phyloP scores from a whole-genome alignment of 2,797 vertebrate genomes.

The Balearica regulorum region DNA sequence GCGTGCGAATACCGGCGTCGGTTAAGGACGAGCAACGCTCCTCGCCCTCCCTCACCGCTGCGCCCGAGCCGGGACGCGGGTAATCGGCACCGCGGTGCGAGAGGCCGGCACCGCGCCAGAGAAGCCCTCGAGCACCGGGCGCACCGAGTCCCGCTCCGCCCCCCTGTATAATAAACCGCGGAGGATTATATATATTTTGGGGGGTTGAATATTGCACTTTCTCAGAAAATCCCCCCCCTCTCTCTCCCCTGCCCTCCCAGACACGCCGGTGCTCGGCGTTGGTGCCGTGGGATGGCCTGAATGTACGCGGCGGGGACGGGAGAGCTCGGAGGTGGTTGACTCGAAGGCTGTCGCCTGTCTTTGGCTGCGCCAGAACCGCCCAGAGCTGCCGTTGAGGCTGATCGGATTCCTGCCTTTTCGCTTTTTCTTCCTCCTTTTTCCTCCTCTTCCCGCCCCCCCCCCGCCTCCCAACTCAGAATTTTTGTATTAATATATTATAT shows the following conservation, averaged over 20 bases:
- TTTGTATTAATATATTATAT: conserved; percentile 9
- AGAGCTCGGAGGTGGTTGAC: background rate
- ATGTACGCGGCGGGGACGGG: background rate
- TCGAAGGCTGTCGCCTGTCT: background rate
- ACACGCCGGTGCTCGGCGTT: background rate
- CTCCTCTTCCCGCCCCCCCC: background rate
- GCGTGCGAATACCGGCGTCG: background rate
- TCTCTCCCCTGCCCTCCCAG: background rate
- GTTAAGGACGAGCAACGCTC: background rate
- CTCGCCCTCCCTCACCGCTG: background rate
- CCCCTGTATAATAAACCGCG: background rate
- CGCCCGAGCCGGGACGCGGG: background rate
- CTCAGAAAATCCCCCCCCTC: background rate
- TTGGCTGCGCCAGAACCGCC: no score
- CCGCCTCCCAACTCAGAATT: background rate
- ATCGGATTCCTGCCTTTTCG: background rate
- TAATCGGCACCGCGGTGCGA: background rate
- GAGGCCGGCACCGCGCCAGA: background rate
- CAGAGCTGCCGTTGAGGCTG: background rate
- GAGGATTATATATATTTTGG: background rate
- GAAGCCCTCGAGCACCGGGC: background rate
- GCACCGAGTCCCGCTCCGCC: background rate
- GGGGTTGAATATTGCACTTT: conserved; percentile 29
- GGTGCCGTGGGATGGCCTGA: background rate
- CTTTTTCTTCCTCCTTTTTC: background rate